Percentiles rank a stretch among this genome's conserved stretches.
Evolutionary conservation across 2,113 vertebrate genomes (phyloP).

Genomic region (Thryonomys swinderianus): DNA sequence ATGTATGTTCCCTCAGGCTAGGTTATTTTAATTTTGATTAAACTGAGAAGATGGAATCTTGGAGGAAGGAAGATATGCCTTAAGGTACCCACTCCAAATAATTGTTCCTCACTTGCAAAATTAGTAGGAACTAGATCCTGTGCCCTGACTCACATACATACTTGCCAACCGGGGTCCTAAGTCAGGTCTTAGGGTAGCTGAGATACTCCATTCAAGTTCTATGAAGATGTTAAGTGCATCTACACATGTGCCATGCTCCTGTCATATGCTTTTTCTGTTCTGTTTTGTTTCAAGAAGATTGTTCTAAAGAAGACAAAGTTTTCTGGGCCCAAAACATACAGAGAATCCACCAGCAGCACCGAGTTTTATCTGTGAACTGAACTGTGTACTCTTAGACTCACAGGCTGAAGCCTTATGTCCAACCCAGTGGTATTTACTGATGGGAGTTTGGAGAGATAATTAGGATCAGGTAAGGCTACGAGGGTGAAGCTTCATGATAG

Average conservation of each 20-base stretch:
- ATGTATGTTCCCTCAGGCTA: neutral
- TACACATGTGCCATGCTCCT: neutral
- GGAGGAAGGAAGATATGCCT: neutral
- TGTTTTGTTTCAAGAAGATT: neutral
- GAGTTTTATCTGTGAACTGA: neutral
- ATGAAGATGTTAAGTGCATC: neutral
- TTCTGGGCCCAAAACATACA: neutral
- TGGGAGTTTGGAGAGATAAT: neutral
- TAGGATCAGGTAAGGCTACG: neutral
- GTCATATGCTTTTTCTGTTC: neutral
- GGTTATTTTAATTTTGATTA: constrained; percentile 71
- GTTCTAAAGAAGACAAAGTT: neutral
- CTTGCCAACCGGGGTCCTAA: neutral
- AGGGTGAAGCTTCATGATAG: neutral
- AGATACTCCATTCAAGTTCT: neutral
- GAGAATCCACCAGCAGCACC: neutral
- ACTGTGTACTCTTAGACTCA: neutral
- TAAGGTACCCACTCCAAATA: neutral
- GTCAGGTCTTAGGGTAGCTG: neutral
- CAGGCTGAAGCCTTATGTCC: neutral
- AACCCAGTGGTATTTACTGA: neutral
- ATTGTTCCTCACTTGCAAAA: constrained; percentile 2
- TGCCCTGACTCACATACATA: neutral
- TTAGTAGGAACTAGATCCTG: neutral
- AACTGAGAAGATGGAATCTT: constrained; percentile 53